Evolutionary conservation across 1,140 invertebrate genomes (phyloP), one percentile per base, ranked within the genome.

Genomic region (Ostrea denselamellosa): DNA sequence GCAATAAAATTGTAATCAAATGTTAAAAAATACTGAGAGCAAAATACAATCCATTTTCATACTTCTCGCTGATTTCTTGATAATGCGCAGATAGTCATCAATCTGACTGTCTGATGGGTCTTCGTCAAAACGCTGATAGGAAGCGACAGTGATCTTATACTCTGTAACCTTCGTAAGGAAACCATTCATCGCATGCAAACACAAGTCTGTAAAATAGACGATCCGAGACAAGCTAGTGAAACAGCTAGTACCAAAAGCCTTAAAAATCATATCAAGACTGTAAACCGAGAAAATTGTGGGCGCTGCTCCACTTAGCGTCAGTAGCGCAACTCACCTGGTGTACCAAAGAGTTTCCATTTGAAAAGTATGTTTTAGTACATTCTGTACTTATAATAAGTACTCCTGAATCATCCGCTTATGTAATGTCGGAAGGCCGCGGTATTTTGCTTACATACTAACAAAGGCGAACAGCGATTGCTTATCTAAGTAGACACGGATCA

Each of bases 171-270:
- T 77, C 2, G 9, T 17, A 14, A 77, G 68, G 14, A 77, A 77
- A 77, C 68, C 68, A 77, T 77, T 77, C 68, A 77, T 77, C 22
- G 68, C 68, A 77, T 77, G 68, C 12, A 77, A 77, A 10, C 68
- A 77, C 2, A 77, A 12, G 17, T 22, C 68, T 77, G 12, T 28
- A 3, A 9, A 71, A 77, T 14, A 62, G n/a, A 77, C 0, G 3
- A 14, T 19, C 8, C 14, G 28, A 25, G 28, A 77, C 0, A 34
- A 77, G 25, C 25, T n/a, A 5, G 34, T 44, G 1, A 44, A 44
- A 44, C 34, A 34, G 17, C 14, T 17, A 12, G 12, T 77, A 17
- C 12, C 14, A 34, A 2, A 10, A 71, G 7, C 68, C 25, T 77
- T 5, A 0, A 77, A 71, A 14, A 34, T 44, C 9, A 14, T 44